These are phyloP conservation scores for Heliothis virescens DNA, from an alignment of 1,140 invertebrate species.

Conservation along the genomic window DNA sequence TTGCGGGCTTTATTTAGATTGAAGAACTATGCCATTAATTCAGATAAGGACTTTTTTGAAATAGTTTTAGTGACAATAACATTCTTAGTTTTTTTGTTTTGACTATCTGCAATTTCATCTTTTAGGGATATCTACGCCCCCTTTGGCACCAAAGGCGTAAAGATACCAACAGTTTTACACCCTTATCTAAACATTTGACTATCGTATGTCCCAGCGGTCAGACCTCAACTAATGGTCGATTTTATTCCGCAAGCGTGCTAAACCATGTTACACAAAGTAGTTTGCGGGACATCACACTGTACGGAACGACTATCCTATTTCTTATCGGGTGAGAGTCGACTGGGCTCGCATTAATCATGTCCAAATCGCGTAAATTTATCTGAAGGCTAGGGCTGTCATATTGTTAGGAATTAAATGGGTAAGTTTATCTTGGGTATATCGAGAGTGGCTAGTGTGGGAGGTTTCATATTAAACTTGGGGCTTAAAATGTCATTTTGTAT, in stretches of 20 bases:
- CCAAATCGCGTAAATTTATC: conserved; percentile 49
- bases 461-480: no score
- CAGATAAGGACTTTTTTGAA: no score
- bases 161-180: conserved; percentile 1
- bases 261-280: conserved; percentile 17
- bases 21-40: no score
- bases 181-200: not conserved
- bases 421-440: conserved; percentile 9
- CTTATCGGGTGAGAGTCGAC: conserved; percentile 25
- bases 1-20: no score
- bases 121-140: not conserved
- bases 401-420: conserved; percentile 36
- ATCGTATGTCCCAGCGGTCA: conserved; percentile 17
- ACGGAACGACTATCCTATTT: conserved; percentile 1
- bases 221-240: conserved; percentile 27
- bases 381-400: conserved; percentile 31
- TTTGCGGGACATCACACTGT: not conserved
- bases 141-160: conserved; percentile 7
- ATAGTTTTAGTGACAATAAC: no score
- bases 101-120: not conserved
- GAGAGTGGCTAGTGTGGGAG: not conserved
- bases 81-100: not conserved
- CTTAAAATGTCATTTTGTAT: not conserved
- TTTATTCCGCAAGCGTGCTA: conserved; percentile 19
- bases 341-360: conserved; percentile 41